phyloP scores from a whole-genome alignment of 2,113 vertebrate species.

The Romanogobio albipinnatus region DNA sequence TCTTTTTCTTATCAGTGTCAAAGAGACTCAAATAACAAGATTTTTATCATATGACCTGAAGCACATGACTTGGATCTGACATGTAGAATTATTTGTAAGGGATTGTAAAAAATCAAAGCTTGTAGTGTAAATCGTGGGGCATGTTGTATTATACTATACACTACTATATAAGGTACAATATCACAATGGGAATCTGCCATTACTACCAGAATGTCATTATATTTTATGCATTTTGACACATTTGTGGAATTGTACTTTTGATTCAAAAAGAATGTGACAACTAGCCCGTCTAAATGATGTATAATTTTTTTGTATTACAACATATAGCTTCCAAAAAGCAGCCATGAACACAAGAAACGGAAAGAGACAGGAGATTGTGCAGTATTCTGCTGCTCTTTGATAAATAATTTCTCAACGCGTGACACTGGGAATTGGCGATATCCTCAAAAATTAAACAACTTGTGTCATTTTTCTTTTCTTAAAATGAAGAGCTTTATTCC shows the following conservation, averaged over 20 bases:
- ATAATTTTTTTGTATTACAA: background rate
- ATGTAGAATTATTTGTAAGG: background rate
- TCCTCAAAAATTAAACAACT: constrained; percentile 18
- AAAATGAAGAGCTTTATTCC: background rate
- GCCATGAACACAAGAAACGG: background rate
- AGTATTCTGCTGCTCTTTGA: background rate
- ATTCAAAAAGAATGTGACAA: background rate
- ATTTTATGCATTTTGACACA: background rate
- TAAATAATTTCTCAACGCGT: background rate
- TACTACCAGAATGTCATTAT: background rate
- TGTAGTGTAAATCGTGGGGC: too few species aligned
- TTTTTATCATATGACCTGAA: too few species aligned
- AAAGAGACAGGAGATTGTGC: background rate
- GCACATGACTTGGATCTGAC: too few species aligned
- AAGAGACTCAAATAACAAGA: too few species aligned
- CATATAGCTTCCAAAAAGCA: background rate
- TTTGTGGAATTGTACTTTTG: background rate
- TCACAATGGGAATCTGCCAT: background rate
- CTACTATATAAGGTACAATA: background rate
- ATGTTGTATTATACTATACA: background rate
- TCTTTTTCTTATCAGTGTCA: too few species aligned
- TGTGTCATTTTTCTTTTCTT: constrained; percentile 11
- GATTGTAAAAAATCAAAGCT: background rate
- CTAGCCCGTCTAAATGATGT: background rate
- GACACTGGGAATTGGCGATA: background rate